Conservation (phyloP, 2,113 vertebrate genomes). For the Anolis sagrei region DNA sequence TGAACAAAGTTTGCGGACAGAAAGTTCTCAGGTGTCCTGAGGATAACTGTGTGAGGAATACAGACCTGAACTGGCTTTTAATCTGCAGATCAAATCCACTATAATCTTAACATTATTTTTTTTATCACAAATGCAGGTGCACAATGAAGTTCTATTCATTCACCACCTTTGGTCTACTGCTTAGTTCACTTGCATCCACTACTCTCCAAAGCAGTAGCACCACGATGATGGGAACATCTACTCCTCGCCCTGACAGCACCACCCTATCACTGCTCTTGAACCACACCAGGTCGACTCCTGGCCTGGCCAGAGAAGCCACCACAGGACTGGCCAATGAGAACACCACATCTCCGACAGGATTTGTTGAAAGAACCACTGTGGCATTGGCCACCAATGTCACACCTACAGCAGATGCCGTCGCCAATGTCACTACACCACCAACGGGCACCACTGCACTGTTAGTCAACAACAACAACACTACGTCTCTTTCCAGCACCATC, state of each 20-base stretch:
- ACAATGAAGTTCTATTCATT: slow-evolving; percentile 6
- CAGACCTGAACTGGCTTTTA: neutral
- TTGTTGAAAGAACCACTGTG: too few species aligned
- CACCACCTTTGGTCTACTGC: neutral
- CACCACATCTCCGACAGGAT: too few species aligned
- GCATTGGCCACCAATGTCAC: too few species aligned
- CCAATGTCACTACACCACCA: neutral
- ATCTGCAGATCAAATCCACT: neutral
- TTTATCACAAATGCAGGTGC: neutral
- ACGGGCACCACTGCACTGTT: neutral
- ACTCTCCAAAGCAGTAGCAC: neutral
- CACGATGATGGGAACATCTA: neutral
- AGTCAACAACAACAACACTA: neutral
- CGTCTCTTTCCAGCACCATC: too few species aligned
- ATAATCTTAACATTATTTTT: neutral
- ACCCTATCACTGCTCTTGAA: accelerated
- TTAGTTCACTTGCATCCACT: neutral
- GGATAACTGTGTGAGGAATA: neutral
- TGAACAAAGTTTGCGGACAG: neutral
- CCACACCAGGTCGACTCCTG: neutral
- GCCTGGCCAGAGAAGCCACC: too few species aligned
- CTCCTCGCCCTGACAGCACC: neutral
- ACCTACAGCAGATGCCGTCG: too few species aligned
- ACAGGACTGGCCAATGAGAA: too few species aligned
- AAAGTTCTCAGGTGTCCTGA: too few species aligned